Base-by-base conservation (phyloP, 1,140 invertebrate species). In the Drosophila tropicalis region DNA sequence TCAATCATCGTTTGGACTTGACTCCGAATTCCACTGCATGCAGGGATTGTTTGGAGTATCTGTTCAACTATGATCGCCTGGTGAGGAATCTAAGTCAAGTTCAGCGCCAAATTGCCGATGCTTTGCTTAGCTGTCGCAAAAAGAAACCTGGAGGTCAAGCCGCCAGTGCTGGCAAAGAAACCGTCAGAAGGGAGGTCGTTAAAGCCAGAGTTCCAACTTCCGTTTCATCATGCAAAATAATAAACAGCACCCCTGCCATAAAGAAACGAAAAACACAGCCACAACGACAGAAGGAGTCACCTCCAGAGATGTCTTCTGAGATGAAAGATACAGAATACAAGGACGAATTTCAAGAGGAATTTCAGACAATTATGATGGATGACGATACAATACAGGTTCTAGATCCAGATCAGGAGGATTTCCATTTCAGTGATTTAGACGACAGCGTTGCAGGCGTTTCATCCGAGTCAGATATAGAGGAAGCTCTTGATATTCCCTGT, bases 61-160 rank as follows among this genome's bases (percentile, higher is more conserved):
- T 86, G 1, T 86, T 86, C 29, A 86, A 86, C 17, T 86, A 86
- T 9, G 82, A 86, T 25, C 67, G 82, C 5, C 56, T 86, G 13
- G 82, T 87, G 10, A 25, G 82, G 7, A 87, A 86, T 60, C 79
- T 86, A 3, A 86, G 79, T 22, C 82, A 86, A 40, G 82, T 86
- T 12, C 82, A 86, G 55, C 79, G 76, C 13, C 83, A 86, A 32
- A 86, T 86, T 44, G 82, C 83, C 1, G 70, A 87, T 17, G 73
- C 82, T 1, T 55, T 86, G 3, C 47, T 86, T 1, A 69, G 65
- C 51, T 86, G 82, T 39, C 71, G 82, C 34, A 82, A 70, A 77
- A 47, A 25, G 6, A 87, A 67, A 36, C 9, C 57, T 47, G 44
- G 44, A 22, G 44, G 44, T 22, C 15, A 7, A 15, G 44, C 15